These are phyloP conservation scores for Athetis lepigone DNA, from an alignment of 2,888 invertebrate genomes.

Conservation along the genomic window DNA sequence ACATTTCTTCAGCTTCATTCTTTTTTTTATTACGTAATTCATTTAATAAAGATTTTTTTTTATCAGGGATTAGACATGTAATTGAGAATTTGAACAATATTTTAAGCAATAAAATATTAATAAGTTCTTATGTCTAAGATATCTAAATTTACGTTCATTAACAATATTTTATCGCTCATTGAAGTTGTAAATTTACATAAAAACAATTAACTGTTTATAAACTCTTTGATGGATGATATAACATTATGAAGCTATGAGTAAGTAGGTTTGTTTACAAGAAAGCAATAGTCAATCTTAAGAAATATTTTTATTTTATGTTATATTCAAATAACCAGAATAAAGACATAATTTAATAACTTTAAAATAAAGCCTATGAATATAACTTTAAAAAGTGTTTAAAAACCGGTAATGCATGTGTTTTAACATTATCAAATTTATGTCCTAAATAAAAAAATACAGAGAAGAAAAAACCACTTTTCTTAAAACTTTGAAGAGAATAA, in stretches of 20 bases:
- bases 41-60: neutral
- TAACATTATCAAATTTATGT: neutral
- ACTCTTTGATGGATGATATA: no score
- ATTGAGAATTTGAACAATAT: no score
- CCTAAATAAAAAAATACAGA: neutral
- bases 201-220: no score
- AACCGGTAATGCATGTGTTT: constrained; percentile 1
- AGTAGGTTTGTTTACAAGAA: constrained; percentile 19
- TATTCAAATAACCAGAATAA: neutral
- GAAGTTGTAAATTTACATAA: no score
- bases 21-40: neutral
- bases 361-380: neutral
- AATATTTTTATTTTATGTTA: no score
- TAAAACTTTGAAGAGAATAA: neutral
- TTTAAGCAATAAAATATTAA: no score
- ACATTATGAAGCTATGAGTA: neutral
- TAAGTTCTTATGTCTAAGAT: no score
- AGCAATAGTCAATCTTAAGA: no score
- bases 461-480: neutral
- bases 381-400: neutral
- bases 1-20: neutral
- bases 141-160: no score
- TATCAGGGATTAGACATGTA: no score
- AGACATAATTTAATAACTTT: neutral
- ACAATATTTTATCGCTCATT: no score